These are phyloP conservation scores for Gymnocypris eckloni DNA, from an alignment of 2,797 vertebrate species.

Conservation along the genomic window DNA sequence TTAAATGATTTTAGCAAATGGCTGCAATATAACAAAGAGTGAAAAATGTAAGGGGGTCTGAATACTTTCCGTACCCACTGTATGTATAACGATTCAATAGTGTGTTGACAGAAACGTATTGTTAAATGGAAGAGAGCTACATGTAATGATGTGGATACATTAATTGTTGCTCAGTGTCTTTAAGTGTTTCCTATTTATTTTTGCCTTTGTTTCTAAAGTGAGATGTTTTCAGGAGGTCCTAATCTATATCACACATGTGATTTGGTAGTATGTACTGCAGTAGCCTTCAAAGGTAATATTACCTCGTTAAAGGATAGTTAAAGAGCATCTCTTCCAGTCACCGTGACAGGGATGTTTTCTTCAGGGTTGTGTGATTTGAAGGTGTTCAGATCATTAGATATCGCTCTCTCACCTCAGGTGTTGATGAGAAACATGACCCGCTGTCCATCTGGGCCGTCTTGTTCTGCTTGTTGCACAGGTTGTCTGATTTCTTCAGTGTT, in stretches of 20 bases:
- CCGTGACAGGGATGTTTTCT: neutral
- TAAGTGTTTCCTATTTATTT: neutral
- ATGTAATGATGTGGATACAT: neutral
- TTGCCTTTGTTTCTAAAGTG: neutral
- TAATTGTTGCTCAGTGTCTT: neutral
- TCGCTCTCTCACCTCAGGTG: slow-evolving; percentile 55
- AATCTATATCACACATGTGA: neutral
- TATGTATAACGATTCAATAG: neutral
- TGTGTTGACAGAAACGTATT: neutral
- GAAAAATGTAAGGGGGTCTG: no score
- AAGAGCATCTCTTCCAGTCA: neutral
- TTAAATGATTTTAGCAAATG: no score
- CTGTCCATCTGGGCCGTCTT: neutral
- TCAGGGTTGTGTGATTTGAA: neutral
- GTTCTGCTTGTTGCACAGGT: slow-evolving; percentile 37
- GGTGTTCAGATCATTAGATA: neutral
- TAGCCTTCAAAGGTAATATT: neutral
- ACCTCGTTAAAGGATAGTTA: slow-evolving; percentile 18
- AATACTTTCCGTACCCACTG: no score
- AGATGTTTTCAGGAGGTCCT: neutral
- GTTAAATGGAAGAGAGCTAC: neutral
- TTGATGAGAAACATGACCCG: slow-evolving; percentile 67
- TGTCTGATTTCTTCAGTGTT: slow-evolving; percentile 42
- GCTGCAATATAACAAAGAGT: no score
- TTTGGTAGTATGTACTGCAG: neutral